Percentiles rank a stretch among this genome's conserved stretches.
Evolutionary conservation across 2,797 vertebrate genomes (phyloP).

Genomic region (Artibeus lituratus): DNA sequence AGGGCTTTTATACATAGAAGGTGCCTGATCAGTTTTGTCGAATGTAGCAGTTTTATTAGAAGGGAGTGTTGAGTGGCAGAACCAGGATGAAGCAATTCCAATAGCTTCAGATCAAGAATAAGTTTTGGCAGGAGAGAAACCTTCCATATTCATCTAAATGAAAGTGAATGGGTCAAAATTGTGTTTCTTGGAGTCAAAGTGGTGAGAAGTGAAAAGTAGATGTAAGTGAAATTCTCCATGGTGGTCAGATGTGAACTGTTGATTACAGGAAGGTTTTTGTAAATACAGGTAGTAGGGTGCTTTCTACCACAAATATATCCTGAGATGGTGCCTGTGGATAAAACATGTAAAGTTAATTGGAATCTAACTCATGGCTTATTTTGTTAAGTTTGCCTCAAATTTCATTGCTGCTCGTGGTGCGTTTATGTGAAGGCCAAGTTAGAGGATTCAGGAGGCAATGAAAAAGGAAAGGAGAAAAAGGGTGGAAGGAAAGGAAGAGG

Average conservation of each 20-base stretch:
- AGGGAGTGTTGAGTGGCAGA: background rate
- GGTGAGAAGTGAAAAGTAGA: background rate
- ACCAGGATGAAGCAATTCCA: background rate
- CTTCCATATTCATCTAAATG: background rate
- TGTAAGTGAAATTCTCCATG: background rate
- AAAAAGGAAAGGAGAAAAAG: background rate
- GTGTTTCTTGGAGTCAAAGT: background rate
- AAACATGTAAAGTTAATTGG: background rate
- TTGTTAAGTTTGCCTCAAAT: background rate
- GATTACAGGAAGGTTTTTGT: background rate
- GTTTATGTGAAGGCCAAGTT: background rate
- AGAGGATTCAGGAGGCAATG: background rate
- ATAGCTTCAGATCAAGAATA: background rate
- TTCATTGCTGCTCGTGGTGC: background rate
- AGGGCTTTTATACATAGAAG: background rate
- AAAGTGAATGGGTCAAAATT: background rate
- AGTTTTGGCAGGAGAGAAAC: conserved; percentile 1
- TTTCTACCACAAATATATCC: background rate
- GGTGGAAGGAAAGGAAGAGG: background rate
- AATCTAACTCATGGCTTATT: background rate
- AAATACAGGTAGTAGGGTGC: background rate
- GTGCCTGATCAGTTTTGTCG: background rate
- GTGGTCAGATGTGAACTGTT: background rate
- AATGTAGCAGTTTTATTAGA: background rate
- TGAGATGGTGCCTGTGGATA: background rate